Evolutionary conservation across 2,113 vertebrate species (phyloP).

Genomic region (Geococcyx californianus): DNA sequence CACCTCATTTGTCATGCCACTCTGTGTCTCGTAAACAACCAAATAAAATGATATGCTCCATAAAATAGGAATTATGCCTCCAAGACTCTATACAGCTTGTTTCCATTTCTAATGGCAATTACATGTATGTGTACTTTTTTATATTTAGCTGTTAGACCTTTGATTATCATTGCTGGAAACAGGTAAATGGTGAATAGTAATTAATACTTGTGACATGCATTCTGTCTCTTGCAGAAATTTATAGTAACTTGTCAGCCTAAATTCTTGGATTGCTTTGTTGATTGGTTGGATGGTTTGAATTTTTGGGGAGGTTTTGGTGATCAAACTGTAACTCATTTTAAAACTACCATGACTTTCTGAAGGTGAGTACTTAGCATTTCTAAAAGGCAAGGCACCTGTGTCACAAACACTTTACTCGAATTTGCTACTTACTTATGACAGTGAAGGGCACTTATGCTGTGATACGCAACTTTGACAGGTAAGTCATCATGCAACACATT

Average conservation of each 20-base stretch:
- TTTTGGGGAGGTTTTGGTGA: neutral
- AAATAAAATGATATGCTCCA: slow-evolving; percentile 20
- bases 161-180: neutral
- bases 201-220: neutral
- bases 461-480: neutral
- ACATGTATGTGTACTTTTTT: neutral
- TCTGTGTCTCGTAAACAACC: neutral
- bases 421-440: neutral
- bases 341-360: neutral
- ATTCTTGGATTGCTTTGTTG: rapidly evolving
- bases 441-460: neutral
- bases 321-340: neutral
- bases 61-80: neutral
- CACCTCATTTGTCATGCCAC: slow-evolving; percentile 17
- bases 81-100: neutral
- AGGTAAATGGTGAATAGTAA: neutral
- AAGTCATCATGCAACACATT: neutral
- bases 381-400: neutral
- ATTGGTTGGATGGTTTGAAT: rapidly evolving
- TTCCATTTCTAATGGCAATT: neutral
- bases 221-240: neutral
- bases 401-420: neutral
- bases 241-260: neutral
- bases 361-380: neutral
- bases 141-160: neutral